phyloP scores from a whole-genome alignment of 2,113 vertebrate species.

The Epinephelus cyanopodus region DNA sequence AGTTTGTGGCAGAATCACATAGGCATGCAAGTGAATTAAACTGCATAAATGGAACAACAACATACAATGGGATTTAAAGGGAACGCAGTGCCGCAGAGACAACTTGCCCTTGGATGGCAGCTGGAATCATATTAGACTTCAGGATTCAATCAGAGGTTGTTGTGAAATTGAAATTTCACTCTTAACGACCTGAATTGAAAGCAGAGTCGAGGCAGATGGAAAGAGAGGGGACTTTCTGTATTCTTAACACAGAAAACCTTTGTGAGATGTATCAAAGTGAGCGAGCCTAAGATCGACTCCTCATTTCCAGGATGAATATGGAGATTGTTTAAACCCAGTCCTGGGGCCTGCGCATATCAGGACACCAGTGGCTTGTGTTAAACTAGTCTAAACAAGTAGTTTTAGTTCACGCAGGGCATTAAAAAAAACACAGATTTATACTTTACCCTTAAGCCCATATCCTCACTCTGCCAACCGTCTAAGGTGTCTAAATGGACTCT shows the following conservation, averaged over 20 bases:
- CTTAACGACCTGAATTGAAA: slow-evolving; percentile 45
- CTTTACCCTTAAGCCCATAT: slow-evolving; percentile 22
- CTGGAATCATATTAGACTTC: slow-evolving; percentile 30
- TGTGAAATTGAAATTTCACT: slow-evolving; percentile 58
- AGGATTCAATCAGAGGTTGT: slow-evolving; percentile 37
- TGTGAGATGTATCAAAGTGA: slow-evolving; percentile 57
- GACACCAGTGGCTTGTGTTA: slow-evolving; percentile 52
- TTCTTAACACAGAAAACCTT: slow-evolving; percentile 58
- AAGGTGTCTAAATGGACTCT: slow-evolving; percentile 27
- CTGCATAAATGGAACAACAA: slow-evolving; percentile 15
- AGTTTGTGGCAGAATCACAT: slow-evolving; percentile 18
- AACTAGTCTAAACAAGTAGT: slow-evolving; percentile 50
- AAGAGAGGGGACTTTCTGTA: slow-evolving; percentile 40
- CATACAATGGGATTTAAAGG: slow-evolving; percentile 18
- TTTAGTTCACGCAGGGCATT: slow-evolving; percentile 33
- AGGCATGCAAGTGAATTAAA: slow-evolving; percentile 10
- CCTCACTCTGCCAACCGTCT: slow-evolving; percentile 4
- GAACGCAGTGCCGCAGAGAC: background rate
- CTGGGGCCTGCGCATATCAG: slow-evolving; percentile 35
- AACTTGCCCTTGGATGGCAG: slow-evolving; percentile 5
- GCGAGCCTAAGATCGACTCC: slow-evolving; percentile 1
- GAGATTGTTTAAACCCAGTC: slow-evolving; percentile 46
- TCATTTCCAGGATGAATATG: slow-evolving; percentile 56
- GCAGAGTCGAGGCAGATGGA: slow-evolving; percentile 34
- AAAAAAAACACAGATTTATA: slow-evolving; percentile 23